Conservation (phyloP, 2,113 vertebrate genomes). For the Poicephalus meyeri region DNA sequence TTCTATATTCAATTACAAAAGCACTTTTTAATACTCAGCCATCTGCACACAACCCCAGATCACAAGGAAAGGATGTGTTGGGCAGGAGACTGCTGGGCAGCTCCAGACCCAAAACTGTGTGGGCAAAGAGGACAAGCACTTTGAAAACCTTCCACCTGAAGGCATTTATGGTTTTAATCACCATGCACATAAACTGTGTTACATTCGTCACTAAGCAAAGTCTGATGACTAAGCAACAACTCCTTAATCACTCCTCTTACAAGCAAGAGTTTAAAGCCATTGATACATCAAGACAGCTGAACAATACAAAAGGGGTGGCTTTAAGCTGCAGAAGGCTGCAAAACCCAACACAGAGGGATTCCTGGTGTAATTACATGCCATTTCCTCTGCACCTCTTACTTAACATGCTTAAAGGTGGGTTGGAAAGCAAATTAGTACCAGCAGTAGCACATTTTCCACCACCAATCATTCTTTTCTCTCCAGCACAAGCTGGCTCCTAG, state of each 20-base stretch:
- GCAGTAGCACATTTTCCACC: background rate
- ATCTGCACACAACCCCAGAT: background rate
- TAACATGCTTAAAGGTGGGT: background rate
- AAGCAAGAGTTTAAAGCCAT: constrained; percentile 14
- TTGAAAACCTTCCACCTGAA: background rate
- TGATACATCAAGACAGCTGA: background rate
- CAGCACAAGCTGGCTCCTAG: background rate
- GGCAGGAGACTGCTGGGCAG: background rate
- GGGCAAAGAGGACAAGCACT: background rate
- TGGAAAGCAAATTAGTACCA: background rate
- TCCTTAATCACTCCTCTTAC: background rate
- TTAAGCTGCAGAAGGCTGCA: constrained; percentile 8
- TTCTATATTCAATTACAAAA: background rate
- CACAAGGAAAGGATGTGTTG: background rate
- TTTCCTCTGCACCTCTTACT: background rate
- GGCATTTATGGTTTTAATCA: background rate
- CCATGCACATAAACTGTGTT: fast-evolving
- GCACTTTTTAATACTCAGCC: background rate
- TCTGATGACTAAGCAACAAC: background rate
- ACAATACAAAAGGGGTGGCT: background rate
- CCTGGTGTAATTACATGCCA: background rate
- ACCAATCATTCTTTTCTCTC: background rate
- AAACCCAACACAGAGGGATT: background rate
- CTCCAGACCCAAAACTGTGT: background rate
- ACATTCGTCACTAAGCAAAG: background rate